A percentile compares a stretch with the other conserved stretches of the same genome.
phyloP scores from a whole-genome alignment of 2,113 vertebrate genomes.

The Furnarius figulus region DNA sequence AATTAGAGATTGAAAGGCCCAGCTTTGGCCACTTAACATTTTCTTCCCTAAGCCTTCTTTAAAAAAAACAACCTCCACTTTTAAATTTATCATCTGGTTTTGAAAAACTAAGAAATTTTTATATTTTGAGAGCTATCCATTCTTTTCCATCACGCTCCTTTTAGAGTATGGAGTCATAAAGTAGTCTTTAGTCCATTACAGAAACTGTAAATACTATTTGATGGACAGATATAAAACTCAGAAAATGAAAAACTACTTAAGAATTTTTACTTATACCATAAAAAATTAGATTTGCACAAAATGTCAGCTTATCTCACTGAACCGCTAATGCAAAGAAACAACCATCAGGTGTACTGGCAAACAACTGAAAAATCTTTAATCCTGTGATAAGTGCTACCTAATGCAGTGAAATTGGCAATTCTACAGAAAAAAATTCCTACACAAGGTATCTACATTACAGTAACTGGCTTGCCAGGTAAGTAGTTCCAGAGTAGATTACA shows the following conservation, averaged over 20 bases:
- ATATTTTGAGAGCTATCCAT: neutral
- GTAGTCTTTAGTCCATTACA: neutral
- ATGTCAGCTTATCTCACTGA: neutral
- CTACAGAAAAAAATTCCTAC: neutral
- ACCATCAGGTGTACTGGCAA: neutral
- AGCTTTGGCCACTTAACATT: neutral
- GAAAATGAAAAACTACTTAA: neutral
- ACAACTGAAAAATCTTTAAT: neutral
- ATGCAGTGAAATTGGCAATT: neutral
- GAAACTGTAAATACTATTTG: neutral
- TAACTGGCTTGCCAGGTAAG: neutral
- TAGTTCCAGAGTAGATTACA: neutral
- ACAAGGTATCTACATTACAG: neutral
- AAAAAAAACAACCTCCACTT: neutral
- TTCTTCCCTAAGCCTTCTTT: neutral
- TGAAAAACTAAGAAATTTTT: neutral
- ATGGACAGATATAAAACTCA: neutral
- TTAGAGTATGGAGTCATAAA: neutral
- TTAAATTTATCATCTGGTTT: neutral
- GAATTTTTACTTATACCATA: neutral
- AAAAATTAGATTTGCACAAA: neutral
- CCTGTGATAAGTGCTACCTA: neutral
- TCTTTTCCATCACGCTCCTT: neutral
- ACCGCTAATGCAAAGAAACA: neutral
- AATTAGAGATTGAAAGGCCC: neutral